phyloP scores from a whole-genome alignment of 2,888 invertebrate genomes.

The Salticus scenicus region DNA sequence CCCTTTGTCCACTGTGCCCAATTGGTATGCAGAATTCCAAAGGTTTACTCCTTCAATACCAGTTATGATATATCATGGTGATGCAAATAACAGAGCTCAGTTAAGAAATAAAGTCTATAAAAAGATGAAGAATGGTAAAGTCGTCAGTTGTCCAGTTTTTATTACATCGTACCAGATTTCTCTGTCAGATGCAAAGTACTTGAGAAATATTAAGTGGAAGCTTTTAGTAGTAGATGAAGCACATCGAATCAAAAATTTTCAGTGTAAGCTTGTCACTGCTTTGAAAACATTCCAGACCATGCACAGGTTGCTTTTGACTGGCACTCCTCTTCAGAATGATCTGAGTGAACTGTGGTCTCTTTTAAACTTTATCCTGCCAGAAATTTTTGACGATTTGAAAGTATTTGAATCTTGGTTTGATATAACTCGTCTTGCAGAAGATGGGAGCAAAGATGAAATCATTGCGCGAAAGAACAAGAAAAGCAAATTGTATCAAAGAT shows the following conservation, averaged over 20 bases:
- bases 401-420: conserved; percentile 82
- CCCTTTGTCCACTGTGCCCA: conserved; percentile 83
- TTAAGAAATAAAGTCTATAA: conserved; percentile 75
- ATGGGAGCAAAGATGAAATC: conserved; percentile 77
- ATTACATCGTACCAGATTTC: conserved; percentile 80
- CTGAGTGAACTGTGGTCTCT: conserved; percentile 83
- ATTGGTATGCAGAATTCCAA: conserved; percentile 82
- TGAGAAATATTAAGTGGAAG: conserved; percentile 78
- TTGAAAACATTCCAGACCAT: conserved; percentile 77
- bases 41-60: conserved; percentile 82
- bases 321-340: conserved; percentile 85
- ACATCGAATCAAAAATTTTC: conserved; percentile 82
- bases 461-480: conserved; percentile 79
- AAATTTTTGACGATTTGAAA: conserved; percentile 81
- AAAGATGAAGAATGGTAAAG: conserved; percentile 74
- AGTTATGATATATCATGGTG: conserved; percentile 80
- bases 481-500: conserved; percentile 75
- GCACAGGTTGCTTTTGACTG: conserved; percentile 82
- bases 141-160: conserved; percentile 78
- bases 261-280: conserved; percentile 78
- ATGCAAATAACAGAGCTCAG: conserved; percentile 74
- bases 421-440: conserved; percentile 77
- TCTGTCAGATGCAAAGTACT: conserved; percentile 74
- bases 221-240: conserved; percentile 84
- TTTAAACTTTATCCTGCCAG: conserved; percentile 83